Base-by-base conservation (phyloP, 2,797 vertebrate genomes). In the Parambassis ranga region DNA sequence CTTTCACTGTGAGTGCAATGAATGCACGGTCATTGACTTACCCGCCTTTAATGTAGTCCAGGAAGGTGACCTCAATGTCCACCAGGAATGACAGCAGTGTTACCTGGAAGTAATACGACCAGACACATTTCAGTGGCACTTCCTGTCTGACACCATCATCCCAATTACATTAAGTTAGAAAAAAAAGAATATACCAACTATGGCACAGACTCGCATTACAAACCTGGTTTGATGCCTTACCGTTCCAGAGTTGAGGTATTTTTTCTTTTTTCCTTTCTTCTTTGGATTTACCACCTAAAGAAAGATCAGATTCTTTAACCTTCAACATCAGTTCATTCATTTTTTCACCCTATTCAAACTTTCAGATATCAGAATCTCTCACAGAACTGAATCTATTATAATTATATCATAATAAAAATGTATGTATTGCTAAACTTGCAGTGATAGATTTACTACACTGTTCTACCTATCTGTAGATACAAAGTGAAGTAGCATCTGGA, bases 31-130 rank as follows among this genome's bases (percentile, higher is more conserved):
- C 30, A 22, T 35, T 49, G 55, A 94, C 97, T 93, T 90, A 98
- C 97, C 97, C 97, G 90, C 97, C 97, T 92, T 98, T 98, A 88
- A 99, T 98, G 89, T 96, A 99, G 92, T 99, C 96, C 83, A 99
- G 92, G 88, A 99, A 99, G 82, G 96, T 98, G 90, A 96, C 95
- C 89, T 99, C 97, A 46, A 94, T 94, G 90, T 99, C 96, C 84
- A 98, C 94, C 60, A 97, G 91, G 89, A 98, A 99, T 33, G 97
- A 99, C 72, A 99, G 92, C 89, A 99, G 93, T 0, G 97, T 99
- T 75, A 99, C 97, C 97, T 99, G 84, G 49, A 76, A 84, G 58
- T 31, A 79, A 76, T 0, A 35, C 9, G 7, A 24, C 11, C n/a
- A 39, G 26, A 28, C n/a, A n/a, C n/a, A n/a, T n/a, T 11, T 35